Evolutionary conservation across 2,888 invertebrate species (phyloP).

Genomic region (Formica aserva): DNA sequence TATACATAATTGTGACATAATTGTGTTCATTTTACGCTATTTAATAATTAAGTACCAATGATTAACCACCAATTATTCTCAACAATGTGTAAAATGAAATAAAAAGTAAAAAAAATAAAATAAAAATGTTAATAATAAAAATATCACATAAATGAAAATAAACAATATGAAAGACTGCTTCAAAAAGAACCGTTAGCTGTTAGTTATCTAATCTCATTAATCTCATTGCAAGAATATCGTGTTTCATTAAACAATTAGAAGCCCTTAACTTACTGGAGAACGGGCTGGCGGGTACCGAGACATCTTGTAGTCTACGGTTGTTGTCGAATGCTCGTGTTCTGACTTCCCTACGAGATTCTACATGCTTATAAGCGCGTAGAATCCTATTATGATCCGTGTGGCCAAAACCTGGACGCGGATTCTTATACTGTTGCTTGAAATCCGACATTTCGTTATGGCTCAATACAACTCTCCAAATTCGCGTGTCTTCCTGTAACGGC

Average conservation of each 20-base stretch:
- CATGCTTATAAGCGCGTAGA: conserved; percentile 54
- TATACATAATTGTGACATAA: neutral
- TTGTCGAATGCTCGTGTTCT: conserved; percentile 57
- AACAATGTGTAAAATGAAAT: neutral
- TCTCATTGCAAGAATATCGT: neutral
- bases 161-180: neutral
- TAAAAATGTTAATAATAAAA: neutral
- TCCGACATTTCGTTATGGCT: conserved; percentile 39
- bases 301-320: conserved; percentile 50
- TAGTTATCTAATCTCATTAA: neutral
- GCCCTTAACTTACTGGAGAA: neutral
- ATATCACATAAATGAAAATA: neutral
- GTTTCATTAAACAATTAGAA: neutral
- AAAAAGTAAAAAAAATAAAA: neutral
- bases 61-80: neutral
- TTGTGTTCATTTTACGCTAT: neutral
- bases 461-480: neutral
- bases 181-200: neutral
- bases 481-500: neutral
- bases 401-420: conserved; percentile 41
- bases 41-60: neutral
- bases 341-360: conserved; percentile 49
- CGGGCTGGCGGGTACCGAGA: neutral
- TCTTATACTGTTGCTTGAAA: conserved; percentile 61
- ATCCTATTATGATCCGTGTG: conserved; percentile 41